Conservation (phyloP, 1,140 invertebrate genomes). For the Paraescarpia echinospica region DNA sequence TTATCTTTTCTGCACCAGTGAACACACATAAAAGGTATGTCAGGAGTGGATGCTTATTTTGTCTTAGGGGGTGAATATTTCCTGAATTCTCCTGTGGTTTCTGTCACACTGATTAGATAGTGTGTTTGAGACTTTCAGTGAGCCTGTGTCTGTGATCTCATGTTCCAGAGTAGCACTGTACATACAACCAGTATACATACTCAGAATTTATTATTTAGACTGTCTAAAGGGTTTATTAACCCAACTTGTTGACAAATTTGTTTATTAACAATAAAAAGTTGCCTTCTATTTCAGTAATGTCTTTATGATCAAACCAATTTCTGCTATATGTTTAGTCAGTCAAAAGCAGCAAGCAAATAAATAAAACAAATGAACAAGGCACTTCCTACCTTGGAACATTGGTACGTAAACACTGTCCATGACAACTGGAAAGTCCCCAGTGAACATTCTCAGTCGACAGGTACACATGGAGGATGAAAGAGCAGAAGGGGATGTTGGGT, state of each 20-base stretch:
- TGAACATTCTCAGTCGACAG: not conserved
- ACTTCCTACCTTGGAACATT: not conserved
- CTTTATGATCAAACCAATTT: not conserved
- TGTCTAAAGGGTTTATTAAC: not conserved
- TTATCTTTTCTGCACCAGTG: not conserved
- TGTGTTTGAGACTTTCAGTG: not conserved
- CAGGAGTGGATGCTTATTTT: not conserved
- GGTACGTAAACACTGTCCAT: not conserved
- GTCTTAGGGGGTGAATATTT: not conserved
- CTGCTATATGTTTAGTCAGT: not conserved
- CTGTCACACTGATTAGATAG: not conserved
- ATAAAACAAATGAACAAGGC: not conserved
- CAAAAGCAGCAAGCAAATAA: not conserved
- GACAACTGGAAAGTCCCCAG: not conserved
- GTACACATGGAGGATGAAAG: not conserved
- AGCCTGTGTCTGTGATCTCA: not conserved
- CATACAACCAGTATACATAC: not conserved
- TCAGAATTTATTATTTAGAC: not conserved
- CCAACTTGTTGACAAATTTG: not conserved
- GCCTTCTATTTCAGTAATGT: not conserved
- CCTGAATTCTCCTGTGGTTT: not conserved
- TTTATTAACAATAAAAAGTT: not conserved
- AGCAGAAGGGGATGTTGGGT: not conserved
- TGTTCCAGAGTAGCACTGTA: not conserved
- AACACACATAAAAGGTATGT: not conserved